phyloP scores from a whole-genome alignment of 2,888 invertebrate species.

The Sphaerophoria rueppellii region DNA sequence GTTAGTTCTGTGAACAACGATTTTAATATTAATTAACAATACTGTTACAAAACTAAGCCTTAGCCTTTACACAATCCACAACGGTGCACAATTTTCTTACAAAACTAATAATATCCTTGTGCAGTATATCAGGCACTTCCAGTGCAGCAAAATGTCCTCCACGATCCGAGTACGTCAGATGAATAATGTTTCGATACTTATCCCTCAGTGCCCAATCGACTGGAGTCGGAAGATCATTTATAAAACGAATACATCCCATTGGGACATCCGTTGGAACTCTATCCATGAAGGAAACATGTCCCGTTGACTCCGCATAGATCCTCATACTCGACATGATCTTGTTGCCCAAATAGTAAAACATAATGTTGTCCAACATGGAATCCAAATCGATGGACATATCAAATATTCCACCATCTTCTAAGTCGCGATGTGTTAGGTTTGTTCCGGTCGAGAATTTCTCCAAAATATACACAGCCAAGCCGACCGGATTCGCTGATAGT shows the following conservation, averaged over 20 bases:
- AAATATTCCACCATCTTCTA: slow-evolving; percentile 86
- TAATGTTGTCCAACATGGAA: slow-evolving; percentile 90
- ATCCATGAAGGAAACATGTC: slow-evolving; percentile 79
- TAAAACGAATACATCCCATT: slow-evolving; percentile 79
- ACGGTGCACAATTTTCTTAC: slow-evolving; percentile 28
- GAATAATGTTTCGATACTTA: slow-evolving; percentile 78
- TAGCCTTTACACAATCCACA: not conserved
- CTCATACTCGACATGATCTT: slow-evolving; percentile 89
- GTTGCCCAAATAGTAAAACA: slow-evolving; percentile 91
- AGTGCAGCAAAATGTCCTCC: slow-evolving; percentile 81
- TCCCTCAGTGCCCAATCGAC: slow-evolving; percentile 76
- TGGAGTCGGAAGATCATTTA: slow-evolving; percentile 77
- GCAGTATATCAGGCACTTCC: slow-evolving; percentile 78
- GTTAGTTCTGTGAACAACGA: not conserved
- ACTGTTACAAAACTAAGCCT: not conserved
- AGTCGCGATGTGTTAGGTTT: slow-evolving; percentile 82
- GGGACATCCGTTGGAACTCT: slow-evolving; percentile 76
- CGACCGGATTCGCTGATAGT: slow-evolving; percentile 89
- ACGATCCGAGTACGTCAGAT: slow-evolving; percentile 75
- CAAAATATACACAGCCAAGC: slow-evolving; percentile 90
- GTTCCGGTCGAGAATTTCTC: slow-evolving; percentile 93
- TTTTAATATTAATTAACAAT: not conserved
- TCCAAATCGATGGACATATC: slow-evolving; percentile 85
- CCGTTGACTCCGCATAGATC: slow-evolving; percentile 87
- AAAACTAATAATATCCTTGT: slow-evolving; percentile 77